Evolutionary conservation across 2,113 vertebrate species (phyloP), one percentile per base, ranked within the genome.

Genomic region (Corvus cornix): DNA sequence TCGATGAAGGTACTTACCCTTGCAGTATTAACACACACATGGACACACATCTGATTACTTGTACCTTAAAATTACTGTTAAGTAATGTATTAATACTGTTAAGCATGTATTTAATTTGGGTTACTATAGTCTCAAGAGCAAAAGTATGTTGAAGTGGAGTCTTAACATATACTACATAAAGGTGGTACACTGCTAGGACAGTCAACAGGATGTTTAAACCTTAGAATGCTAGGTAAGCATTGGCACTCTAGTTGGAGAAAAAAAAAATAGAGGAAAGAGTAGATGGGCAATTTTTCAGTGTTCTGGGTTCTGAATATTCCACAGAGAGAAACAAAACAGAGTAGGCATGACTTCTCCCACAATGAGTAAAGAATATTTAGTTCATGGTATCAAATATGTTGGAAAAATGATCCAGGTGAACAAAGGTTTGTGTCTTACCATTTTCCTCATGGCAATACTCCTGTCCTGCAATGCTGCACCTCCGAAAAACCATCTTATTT

Each of bases 401-500:
- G 19, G 23, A 35, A 55, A 88, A 92, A 70, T 3, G 7, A 87
- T 10, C 7, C 14, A 51, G 55, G 16, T 7, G n/a, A 72, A 60
- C 41, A 74, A 23, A 62, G 4, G 7, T 24, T 78, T 46, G 41
- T 16, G 27, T 88, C 98, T 97, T 96, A 99, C 99, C 99, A 60
- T 99, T 99, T 81, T 99, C 99, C 67, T 98, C 93, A 60, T 99
- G 99, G 84, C 98, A 98, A 80, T 99, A 99, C 76, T 99, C 99
- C 14, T 98, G 97, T 28, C 99, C 99, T n/a, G 98, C 99, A 78
- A 99, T 98, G 83, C 98, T 99, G 95, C 99, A 99, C 43, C 99
- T 98, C 39, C 98, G 97, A 94, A 99, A 99, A 95, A 99, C 98
- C 99, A 99, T 99, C 95, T 99, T 99, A 95, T 99, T 99, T 96